Conservation (phyloP, 2,797 vertebrate genomes). For the Lepilemur ruficaudatus region DNA sequence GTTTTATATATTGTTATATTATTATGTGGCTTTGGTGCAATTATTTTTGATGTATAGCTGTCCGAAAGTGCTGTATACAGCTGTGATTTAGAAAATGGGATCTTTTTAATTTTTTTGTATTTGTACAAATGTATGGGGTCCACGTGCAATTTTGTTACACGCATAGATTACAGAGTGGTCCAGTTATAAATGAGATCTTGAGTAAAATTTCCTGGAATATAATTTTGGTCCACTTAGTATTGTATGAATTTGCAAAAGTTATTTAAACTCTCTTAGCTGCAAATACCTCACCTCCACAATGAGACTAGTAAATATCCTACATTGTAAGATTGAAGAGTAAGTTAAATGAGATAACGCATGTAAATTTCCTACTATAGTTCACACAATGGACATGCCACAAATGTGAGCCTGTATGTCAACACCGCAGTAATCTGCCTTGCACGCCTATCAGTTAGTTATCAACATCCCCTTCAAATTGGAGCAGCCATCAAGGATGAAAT, state of each 20-base stretch:
- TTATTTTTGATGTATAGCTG: not conserved
- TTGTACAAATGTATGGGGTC: too few species aligned
- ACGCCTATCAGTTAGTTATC: not conserved
- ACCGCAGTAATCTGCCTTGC: not conserved
- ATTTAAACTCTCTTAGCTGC: too few species aligned
- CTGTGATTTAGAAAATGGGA: not conserved
- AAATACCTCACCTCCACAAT: not conserved
- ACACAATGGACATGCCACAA: not conserved
- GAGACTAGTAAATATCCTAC: not conserved
- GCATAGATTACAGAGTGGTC: too few species aligned
- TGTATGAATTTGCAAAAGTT: too few species aligned
- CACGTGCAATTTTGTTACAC: too few species aligned
- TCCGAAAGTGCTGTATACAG: not conserved
- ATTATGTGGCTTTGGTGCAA: not conserved
- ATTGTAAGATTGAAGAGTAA: not conserved
- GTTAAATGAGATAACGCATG: not conserved
- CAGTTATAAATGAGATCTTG: too few species aligned
- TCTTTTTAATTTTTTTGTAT: not conserved
- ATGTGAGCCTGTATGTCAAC: not conserved
- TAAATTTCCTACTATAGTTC: not conserved
- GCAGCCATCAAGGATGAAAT: not conserved
- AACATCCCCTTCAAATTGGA: not conserved
- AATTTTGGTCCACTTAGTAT: not conserved
- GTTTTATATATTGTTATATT: not conserved
- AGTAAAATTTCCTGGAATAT: not conserved